phyloP scores from a whole-genome alignment of 2,113 vertebrate genomes.

The Vulpes lagopus region DNA sequence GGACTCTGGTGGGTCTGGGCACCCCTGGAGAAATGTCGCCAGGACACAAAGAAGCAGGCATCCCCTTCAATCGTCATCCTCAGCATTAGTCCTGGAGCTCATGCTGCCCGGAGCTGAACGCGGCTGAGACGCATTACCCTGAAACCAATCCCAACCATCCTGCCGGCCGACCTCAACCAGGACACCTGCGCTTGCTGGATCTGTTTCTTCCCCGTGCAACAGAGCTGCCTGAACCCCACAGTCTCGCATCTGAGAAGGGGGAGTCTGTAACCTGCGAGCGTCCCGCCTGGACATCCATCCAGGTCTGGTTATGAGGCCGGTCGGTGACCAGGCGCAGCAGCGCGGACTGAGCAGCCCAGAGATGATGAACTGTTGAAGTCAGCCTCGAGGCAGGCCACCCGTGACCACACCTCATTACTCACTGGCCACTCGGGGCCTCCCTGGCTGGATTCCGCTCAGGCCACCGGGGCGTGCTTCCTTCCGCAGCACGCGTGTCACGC shows the following conservation, averaged over 20 bases:
- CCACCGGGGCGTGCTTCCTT: background rate
- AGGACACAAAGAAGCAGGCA: accelerated
- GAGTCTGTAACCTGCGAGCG: accelerated
- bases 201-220: background rate
- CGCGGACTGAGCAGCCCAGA: accelerated
- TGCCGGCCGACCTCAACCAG: background rate
- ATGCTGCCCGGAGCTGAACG: accelerated
- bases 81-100: accelerated
- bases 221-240: background rate
- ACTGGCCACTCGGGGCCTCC: background rate
- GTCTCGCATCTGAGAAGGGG: accelerated
- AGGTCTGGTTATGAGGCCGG: background rate
- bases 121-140: accelerated
- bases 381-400: background rate
- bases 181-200: accelerated
- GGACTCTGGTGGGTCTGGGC: accelerated
- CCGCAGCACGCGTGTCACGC: accelerated
- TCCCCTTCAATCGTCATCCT: background rate
- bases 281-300: background rate
- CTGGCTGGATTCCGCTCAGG: background rate
- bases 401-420: constrained; percentile 49
- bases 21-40: no score
- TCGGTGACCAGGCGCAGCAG: background rate
- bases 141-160: background rate
- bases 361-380: background rate